phyloP scores from a whole-genome alignment of 1,140 invertebrate species.

The Microplitis mediator region DNA sequence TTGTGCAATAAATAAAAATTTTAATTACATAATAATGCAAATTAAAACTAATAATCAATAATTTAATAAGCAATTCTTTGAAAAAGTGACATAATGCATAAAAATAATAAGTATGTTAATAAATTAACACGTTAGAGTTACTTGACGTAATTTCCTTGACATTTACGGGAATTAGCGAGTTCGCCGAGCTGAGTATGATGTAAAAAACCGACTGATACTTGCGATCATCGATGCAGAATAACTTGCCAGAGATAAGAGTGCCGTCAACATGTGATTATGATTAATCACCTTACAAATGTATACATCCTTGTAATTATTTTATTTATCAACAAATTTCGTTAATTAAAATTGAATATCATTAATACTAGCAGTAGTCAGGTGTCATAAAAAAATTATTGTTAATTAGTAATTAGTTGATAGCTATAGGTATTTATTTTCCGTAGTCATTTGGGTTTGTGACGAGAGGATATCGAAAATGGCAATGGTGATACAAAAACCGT shows the following conservation, averaged over 20 bases:
- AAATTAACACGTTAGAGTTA: background rate
- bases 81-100: background rate
- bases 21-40: no score
- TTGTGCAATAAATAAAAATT: background rate
- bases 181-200: background rate
- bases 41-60: no score
- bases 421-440: no score
- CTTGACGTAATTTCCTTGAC: conserved; percentile 20
- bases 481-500: background rate
- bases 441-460: no score
- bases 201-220: background rate
- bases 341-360: background rate
- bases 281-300: conserved; percentile 5
- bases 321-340: background rate
- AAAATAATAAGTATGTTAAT: background rate
- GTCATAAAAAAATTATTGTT: no score
- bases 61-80: no score
- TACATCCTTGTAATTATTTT: background rate
- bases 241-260: conserved; percentile 2
- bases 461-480: no score
- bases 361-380: background rate
- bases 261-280: conserved; percentile 7
- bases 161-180: conserved; percentile 16
- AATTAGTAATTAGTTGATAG: no score
- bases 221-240: conserved; percentile 13